These are phyloP conservation scores for Zapornia atra DNA, from an alignment of 2,113 vertebrate genomes.

Conservation along the genomic window DNA sequence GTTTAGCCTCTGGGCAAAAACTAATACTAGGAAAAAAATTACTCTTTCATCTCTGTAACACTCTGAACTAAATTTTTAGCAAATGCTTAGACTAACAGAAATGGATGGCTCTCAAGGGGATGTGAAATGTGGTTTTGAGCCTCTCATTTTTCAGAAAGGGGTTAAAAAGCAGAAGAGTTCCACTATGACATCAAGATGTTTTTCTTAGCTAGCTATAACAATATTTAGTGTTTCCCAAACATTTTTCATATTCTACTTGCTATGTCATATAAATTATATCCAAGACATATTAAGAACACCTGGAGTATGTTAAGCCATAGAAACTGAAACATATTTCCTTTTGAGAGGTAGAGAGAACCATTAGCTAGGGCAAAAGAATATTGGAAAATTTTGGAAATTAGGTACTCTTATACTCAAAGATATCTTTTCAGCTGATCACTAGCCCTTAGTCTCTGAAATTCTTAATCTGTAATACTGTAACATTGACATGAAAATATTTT, in stretches of 20 bases:
- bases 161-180: not conserved
- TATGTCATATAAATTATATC: not conserved
- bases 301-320: not conserved
- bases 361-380: not conserved
- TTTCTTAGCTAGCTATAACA: not conserved
- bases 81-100: not conserved
- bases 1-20: not conserved
- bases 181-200: not conserved
- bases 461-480: not conserved
- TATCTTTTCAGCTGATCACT: not conserved
- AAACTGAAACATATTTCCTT: not conserved
- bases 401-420: not conserved
- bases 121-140: not conserved
- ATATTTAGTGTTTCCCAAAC: not conserved
- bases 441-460: not conserved
- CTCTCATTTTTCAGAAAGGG: not conserved
- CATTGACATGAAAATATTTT: not conserved
- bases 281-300: not conserved
- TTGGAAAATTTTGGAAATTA: not conserved
- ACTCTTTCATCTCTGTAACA: constrained; percentile 14
- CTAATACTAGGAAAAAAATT: not conserved
- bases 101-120: not conserved
- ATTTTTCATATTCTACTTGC: not conserved
- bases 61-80: not conserved
- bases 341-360: not conserved